These are phyloP conservation scores for Cantharis rustica DNA, from an alignment of 2,888 invertebrate genomes.

Conservation along the genomic window DNA sequence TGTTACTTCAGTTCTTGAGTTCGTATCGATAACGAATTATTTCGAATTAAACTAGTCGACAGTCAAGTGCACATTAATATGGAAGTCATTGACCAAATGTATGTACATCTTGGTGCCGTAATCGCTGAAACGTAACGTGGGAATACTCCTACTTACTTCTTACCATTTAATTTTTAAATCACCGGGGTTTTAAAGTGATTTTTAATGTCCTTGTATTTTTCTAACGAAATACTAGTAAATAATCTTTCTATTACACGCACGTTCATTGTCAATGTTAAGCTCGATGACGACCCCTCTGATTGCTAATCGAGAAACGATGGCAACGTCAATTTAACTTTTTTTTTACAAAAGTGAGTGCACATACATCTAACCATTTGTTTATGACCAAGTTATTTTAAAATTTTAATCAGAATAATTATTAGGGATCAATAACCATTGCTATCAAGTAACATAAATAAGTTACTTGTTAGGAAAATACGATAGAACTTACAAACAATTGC, in stretches of 20 bases:
- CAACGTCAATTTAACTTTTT: background rate
- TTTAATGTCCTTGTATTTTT: slow-evolving; percentile 25
- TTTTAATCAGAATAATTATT: background rate
- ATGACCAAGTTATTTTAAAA: background rate
- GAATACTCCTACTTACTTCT: slow-evolving; percentile 18
- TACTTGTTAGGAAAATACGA: too few species aligned
- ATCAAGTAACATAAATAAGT: background rate
- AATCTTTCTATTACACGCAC: background rate
- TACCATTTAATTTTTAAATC: slow-evolving; percentile 30
- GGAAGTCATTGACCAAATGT: slow-evolving; percentile 28
- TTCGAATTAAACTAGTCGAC: background rate
- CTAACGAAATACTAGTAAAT: background rate
- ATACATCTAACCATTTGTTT: background rate
- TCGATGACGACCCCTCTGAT: background rate
- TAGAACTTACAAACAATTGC: background rate
- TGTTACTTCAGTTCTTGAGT: background rate
- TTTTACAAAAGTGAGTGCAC: too few species aligned
- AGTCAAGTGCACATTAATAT: background rate
- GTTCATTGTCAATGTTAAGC: background rate
- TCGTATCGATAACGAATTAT: background rate
- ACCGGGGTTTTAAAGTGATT: slow-evolving; percentile 19
- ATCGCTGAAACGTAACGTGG: slow-evolving; percentile 27
- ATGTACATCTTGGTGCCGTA: slow-evolving; percentile 13
- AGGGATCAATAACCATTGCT: background rate
- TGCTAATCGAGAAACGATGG: background rate